Evolutionary conservation across 2,113 vertebrate genomes (phyloP).

Genomic region (Amazona vittata): DNA sequence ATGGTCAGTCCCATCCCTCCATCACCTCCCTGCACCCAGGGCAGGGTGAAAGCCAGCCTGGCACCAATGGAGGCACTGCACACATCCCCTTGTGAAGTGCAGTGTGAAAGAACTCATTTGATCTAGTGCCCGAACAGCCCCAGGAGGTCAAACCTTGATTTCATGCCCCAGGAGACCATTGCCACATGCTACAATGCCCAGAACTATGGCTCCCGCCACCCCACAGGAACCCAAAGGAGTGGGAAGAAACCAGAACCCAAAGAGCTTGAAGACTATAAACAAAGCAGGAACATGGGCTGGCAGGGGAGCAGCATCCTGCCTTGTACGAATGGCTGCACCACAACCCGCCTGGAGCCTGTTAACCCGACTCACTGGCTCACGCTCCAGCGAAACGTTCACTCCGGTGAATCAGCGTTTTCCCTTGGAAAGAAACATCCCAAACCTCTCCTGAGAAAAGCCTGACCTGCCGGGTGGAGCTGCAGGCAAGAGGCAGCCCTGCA

Average conservation of each 20-base stretch:
- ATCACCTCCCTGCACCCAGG: neutral
- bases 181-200: neutral
- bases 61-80: neutral
- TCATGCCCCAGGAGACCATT: accelerated
- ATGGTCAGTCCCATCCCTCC: accelerated
- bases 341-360: neutral
- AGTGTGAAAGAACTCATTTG: neutral
- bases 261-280: neutral
- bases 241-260: neutral
- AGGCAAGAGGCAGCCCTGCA: neutral
- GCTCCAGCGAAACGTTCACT: accelerated
- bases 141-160: neutral
- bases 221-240: neutral
- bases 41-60: neutral
- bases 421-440: neutral
- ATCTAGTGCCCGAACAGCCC: neutral
- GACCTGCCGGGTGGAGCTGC: neutral
- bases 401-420: neutral
- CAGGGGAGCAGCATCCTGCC: neutral
- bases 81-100: neutral
- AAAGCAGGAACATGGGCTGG: neutral
- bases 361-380: accelerated
- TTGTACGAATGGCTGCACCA: neutral
- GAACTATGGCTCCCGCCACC: neutral
- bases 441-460: neutral